A percentile compares a stretch with the other conserved stretches of the same genome.
Conservation (phyloP, 2,888 invertebrate genomes). For the Atrina japonica region DNA sequence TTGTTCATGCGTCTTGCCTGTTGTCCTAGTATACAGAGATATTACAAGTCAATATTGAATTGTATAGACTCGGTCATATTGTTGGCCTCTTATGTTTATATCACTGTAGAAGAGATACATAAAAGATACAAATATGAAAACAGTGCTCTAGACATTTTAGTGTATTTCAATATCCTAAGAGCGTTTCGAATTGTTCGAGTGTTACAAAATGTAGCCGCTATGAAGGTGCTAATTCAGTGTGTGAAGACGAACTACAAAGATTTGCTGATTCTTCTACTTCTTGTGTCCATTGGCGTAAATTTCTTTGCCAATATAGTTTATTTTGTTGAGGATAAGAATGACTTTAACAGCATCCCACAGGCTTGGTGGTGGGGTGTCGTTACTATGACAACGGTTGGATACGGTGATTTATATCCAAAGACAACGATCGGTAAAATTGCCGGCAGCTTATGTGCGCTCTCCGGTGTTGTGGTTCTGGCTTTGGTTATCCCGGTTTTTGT, state of each 20-base stretch:
- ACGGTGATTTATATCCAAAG: constrained; percentile 53
- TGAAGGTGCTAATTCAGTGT: constrained; percentile 46
- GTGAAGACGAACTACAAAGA: constrained; percentile 46
- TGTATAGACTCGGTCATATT: constrained; percentile 14
- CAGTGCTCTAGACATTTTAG: constrained; percentile 39
- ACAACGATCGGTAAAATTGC: constrained; percentile 41
- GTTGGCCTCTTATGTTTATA: neutral
- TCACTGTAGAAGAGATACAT: neutral
- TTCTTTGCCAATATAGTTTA: constrained; percentile 47
- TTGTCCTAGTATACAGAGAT: constrained; percentile 23
- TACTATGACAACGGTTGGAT: constrained; percentile 59
- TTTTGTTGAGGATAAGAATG: constrained; percentile 43
- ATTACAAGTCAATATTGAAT: constrained; percentile 24
- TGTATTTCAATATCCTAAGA: constrained; percentile 49
- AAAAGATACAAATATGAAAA: constrained; percentile 31
- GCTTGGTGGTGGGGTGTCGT: constrained; percentile 56
- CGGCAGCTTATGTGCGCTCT: constrained; percentile 43
- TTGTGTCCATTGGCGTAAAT: constrained; percentile 47
- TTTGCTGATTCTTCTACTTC: constrained; percentile 35
- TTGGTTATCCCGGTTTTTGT: constrained; percentile 55
- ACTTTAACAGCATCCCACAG: constrained; percentile 44
- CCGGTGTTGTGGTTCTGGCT: constrained; percentile 51
- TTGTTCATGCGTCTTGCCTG: constrained; percentile 14
- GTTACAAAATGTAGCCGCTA: constrained; percentile 46
- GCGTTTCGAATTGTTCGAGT: constrained; percentile 48